Percentiles rank a stretch among this genome's conserved stretches.
These are phyloP conservation scores for Diarsia mendica DNA, from an alignment of 2,888 invertebrate genomes.

Conservation along the genomic window DNA sequence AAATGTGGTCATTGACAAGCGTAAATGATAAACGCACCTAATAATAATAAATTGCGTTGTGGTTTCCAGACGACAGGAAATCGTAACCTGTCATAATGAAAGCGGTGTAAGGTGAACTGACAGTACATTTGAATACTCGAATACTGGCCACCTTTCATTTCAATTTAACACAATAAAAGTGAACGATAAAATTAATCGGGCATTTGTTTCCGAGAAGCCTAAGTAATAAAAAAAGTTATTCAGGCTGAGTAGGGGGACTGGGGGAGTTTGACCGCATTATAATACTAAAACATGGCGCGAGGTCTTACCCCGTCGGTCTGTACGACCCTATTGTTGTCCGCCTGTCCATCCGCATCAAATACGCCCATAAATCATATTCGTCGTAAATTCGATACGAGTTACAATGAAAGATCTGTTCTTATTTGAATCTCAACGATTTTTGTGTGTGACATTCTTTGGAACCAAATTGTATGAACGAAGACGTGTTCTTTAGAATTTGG, in stretches of 20 bases:
- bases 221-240: slow-evolving; percentile 81
- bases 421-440: slow-evolving; percentile 79
- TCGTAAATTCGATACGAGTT: slow-evolving; percentile 88
- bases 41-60: slow-evolving; percentile 57
- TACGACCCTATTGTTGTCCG: slow-evolving; percentile 86
- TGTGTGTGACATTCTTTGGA: slow-evolving; percentile 62
- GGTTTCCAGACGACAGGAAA: slow-evolving; percentile 66
- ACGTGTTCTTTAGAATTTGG: slow-evolving; percentile 64
- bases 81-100: slow-evolving; percentile 63
- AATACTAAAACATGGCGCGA: slow-evolving; percentile 84
- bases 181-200: slow-evolving; percentile 72
- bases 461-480: slow-evolving; percentile 61
- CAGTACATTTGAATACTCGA: slow-evolving; percentile 57
- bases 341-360: slow-evolving; percentile 88
- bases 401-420: slow-evolving; percentile 88
- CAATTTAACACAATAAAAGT: slow-evolving; percentile 69
- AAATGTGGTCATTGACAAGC: slow-evolving; percentile 34
- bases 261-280: slow-evolving; percentile 85
- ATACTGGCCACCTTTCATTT: slow-evolving; percentile 66
- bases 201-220: slow-evolving; percentile 81
- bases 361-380: slow-evolving; percentile 88
- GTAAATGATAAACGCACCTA: slow-evolving; percentile 46
- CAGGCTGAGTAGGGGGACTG: slow-evolving; percentile 73
- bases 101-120: slow-evolving; percentile 52
- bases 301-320: slow-evolving; percentile 80